phyloP scores from a whole-genome alignment of 2,113 vertebrate species.

The Melanerpes formicivorus region DNA sequence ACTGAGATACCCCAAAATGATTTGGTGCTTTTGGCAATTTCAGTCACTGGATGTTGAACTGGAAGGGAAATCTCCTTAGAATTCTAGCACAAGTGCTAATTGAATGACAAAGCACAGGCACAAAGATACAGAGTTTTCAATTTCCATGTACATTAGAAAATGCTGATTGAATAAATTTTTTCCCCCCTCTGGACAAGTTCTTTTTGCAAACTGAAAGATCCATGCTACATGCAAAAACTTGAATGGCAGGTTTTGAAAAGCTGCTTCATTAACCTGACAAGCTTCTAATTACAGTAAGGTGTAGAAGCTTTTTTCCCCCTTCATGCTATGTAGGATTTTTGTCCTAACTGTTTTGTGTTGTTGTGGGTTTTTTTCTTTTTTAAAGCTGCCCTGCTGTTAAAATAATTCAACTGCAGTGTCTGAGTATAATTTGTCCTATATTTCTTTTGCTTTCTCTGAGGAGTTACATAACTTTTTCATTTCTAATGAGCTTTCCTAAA shows the following conservation, averaged over 20 bases:
- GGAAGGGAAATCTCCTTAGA: not conserved
- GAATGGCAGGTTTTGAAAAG: conserved; percentile 38
- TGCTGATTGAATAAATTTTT: not conserved
- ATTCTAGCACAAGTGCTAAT: not conserved
- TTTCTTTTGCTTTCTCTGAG: conserved; percentile 63
- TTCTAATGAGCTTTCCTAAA: conserved; percentile 73
- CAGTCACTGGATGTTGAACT: not conserved
- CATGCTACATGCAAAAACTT: conserved; percentile 9
- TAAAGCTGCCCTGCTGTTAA: conserved; percentile 59
- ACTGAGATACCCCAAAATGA: not conserved
- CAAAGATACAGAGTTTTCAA: not conserved
- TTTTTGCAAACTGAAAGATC: not conserved
- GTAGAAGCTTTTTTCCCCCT: not conserved
- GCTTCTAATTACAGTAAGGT: conserved; percentile 56
- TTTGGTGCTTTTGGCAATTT: not conserved
- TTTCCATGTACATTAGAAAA: not conserved
- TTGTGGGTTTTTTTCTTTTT: not conserved
- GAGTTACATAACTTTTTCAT: conserved; percentile 62
- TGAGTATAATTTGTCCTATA: conserved; percentile 56
- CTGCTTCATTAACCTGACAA: conserved; percentile 46
- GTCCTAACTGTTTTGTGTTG: not conserved
- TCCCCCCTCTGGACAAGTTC: not conserved
- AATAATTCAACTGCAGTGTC: conserved; percentile 56
- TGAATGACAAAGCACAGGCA: not conserved
- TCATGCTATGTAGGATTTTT: conserved; percentile 34